Conservation (phyloP, 2,888 invertebrate genomes). For the Electrophaes corylata region DNA sequence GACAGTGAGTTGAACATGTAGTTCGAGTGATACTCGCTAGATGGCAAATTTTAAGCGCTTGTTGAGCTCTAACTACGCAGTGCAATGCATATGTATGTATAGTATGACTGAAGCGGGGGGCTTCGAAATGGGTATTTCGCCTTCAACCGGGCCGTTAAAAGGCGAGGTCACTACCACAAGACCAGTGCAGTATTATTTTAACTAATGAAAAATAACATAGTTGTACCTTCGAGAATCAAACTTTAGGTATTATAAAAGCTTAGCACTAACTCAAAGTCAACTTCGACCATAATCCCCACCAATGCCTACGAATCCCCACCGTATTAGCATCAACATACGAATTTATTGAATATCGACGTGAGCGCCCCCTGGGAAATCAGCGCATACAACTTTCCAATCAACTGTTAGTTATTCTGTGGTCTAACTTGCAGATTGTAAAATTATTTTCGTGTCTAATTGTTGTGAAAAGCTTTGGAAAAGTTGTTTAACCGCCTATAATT, state of each 20-base stretch:
- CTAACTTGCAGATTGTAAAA: neutral
- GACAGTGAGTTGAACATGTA: no score
- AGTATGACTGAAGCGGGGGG: no score
- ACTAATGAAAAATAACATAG: no score
- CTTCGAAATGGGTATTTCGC: no score
- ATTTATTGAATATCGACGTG: constrained; percentile 26
- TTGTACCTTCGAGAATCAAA: constrained; percentile 11
- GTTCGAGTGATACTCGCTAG: no score
- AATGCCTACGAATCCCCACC: constrained; percentile 10
- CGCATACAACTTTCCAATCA: constrained; percentile 17
- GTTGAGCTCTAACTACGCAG: no score
- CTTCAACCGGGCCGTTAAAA: no score
- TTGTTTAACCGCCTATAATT: no score
- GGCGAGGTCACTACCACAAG: no score
- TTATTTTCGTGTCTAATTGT: neutral
- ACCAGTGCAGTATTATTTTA: no score
- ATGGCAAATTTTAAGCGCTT: no score
- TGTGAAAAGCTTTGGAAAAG: neutral
- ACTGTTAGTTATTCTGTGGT: constrained; percentile 1
- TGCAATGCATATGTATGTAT: no score
- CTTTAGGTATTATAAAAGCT: constrained; percentile 17
- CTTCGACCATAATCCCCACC: constrained; percentile 7
- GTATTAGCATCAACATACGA: constrained; percentile 29
- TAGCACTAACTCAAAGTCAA: constrained; percentile 12
- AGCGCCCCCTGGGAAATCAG: constrained; percentile 21